Base-by-base conservation (phyloP, 2,888 invertebrate genomes). In the Hanleya hanleyi region DNA sequence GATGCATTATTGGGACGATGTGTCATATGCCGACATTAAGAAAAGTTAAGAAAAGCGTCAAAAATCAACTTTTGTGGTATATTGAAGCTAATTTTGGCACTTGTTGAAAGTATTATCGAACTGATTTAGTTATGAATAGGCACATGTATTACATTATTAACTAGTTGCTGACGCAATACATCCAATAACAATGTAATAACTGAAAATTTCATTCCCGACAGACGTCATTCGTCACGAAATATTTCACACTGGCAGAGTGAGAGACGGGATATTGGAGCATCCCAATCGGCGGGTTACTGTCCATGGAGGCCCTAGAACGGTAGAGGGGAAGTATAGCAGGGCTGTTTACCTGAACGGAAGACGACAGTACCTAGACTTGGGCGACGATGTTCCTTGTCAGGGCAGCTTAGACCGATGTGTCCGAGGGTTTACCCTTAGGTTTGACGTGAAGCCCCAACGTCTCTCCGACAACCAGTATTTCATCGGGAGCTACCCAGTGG, bases 341-440 rank as follows among this genome's bases (percentile, higher is more conserved):
- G 88, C 84, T 35, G 80, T 84, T 5, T 71, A 72, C 4, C 76
- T 89, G 6, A 80, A 84, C 67, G 89, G 88, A 1, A 75, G 71
- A 33, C 74, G 77, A 41, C 88, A 89, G 75, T 90, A 88, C 76
- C 77, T 89, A 15, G 86, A 89, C 77, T 74, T 87, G 2, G 89
- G 87, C 5, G 77, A 80, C 6, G 83, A 87, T 67, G 77, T 88
- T 41, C 83, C 86, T 5, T 90, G 90, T 71, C 76, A 74, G 0
- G 89, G 89, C 36, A 83, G 87, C 79, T 80, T 89, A 32, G 84
- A 86, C 61, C 79, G 83, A 67, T 90, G 90, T 74, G 61, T 71
- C 15, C 80, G 87, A 18, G 90, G 90, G 22, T 87, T 87, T 74
- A 89, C 88, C 0, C 37, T 88, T 47, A 77, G 88, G 12, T 74